Percentiles rank a stretch among this genome's conserved stretches.
phyloP scores from a whole-genome alignment of 2,888 invertebrate species.

The Antheraea assamensis region DNA sequence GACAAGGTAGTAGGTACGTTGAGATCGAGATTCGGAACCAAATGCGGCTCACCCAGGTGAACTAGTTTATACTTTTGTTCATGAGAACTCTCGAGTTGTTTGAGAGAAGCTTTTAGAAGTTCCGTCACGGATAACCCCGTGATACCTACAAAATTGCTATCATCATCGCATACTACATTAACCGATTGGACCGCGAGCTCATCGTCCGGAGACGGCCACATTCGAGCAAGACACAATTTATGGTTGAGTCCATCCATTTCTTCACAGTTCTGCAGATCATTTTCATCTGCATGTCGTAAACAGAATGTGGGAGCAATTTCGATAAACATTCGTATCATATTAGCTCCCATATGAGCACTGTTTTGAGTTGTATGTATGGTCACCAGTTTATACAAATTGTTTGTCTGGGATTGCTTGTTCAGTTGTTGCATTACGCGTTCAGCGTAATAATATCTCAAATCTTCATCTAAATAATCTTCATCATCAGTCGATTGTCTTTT shows the following conservation, averaged over 20 bases:
- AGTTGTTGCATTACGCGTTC: conserved; percentile 54
- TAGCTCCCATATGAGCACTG: conserved; percentile 52
- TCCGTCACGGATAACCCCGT: conserved; percentile 52
- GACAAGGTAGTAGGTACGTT: conserved; percentile 51
- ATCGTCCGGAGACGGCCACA: conserved; percentile 64
- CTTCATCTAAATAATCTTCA: conserved; percentile 61
- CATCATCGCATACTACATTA: conserved; percentile 59
- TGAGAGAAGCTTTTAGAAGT: conserved; percentile 52
- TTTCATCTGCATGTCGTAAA: conserved; percentile 45
- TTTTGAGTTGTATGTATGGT: conserved; percentile 54
- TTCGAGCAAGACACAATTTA: conserved; percentile 56
- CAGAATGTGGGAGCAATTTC: conserved; percentile 65
- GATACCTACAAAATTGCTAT: conserved; percentile 49
- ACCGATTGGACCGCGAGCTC: conserved; percentile 53
- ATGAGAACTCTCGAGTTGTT: conserved; percentile 48
- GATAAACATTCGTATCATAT: conserved; percentile 59
- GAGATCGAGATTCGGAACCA: conserved; percentile 58
- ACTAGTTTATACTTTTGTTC: conserved; percentile 51
- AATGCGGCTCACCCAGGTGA: conserved; percentile 55
- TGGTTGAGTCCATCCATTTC: conserved; percentile 60
- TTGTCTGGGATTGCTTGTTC: conserved; percentile 48
- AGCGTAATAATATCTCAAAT: conserved; percentile 57
- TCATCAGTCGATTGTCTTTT: conserved; percentile 46
- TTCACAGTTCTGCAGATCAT: conserved; percentile 52
- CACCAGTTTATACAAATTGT: conserved; percentile 61